These are phyloP conservation scores for Isoperla grammatica DNA, from an alignment of 2,888 invertebrate species.

Conservation along the genomic window DNA sequence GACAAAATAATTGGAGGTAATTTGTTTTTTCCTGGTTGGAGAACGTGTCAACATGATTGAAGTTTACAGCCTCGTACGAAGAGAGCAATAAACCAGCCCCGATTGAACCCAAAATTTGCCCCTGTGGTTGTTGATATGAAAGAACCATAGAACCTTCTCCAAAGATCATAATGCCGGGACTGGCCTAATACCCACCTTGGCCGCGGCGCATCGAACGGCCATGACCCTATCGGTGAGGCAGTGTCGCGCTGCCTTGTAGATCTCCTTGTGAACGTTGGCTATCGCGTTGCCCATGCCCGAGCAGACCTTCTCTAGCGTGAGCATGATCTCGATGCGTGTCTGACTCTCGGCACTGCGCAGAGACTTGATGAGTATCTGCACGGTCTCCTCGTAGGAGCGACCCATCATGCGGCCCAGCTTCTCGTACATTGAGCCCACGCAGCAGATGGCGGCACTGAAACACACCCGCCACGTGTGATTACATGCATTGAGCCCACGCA, in stretches of 20 bases:
- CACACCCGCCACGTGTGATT: too few relatives aligned
- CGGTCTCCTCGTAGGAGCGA: constrained; percentile 95
- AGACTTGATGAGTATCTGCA: constrained; percentile 83
- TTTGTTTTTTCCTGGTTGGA: too few relatives aligned
- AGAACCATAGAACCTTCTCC: too few relatives aligned
- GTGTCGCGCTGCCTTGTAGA: constrained; percentile 84
- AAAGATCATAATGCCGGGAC: too few relatives aligned
- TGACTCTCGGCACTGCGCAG: constrained; percentile 93
- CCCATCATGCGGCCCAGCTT: constrained; percentile 98
- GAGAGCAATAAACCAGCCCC: too few relatives aligned
- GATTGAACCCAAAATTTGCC: too few relatives aligned
- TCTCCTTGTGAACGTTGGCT: constrained; percentile 76
- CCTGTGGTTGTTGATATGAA: too few relatives aligned
- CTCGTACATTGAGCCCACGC: constrained; percentile 96
- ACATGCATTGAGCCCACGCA: too few relatives aligned
- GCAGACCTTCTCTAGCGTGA: constrained; percentile 89
- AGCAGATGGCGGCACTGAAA: constrained; percentile 89
- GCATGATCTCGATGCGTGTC: constrained; percentile 93
- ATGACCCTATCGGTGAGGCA: constrained; percentile 87
- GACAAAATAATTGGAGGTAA: too few relatives aligned
- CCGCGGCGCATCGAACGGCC: constrained; percentile 89
- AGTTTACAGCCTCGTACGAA: too few relatives aligned
- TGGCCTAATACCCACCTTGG: too few relatives aligned
- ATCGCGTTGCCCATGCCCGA: constrained; percentile 95
- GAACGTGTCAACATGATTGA: too few relatives aligned